These are phyloP conservation scores for Tangara arthus DNA, from an alignment of 2,797 vertebrate species.

Conservation along the genomic window DNA sequence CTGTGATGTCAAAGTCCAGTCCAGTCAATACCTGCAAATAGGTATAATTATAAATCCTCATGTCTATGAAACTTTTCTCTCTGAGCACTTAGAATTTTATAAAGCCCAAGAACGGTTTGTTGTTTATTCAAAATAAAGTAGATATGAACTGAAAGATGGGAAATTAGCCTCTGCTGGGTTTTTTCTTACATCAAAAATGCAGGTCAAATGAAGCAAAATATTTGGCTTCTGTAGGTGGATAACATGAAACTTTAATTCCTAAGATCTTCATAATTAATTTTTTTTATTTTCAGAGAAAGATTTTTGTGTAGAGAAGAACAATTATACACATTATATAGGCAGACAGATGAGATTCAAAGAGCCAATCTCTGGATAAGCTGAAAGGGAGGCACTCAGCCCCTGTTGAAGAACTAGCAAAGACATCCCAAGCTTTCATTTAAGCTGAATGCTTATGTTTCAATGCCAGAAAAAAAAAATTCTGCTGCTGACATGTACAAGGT, in stretches of 20 bases:
- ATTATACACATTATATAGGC: background rate
- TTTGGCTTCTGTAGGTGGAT: background rate
- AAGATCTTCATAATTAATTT: background rate
- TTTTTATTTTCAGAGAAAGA: background rate
- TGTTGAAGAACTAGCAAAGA: background rate
- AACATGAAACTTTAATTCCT: background rate
- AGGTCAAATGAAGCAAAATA: background rate
- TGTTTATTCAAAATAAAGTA: background rate
- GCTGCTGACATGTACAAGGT: background rate
- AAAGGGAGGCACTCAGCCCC: background rate
- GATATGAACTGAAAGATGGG: background rate
- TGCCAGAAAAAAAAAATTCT: background rate
- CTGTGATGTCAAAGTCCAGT: background rate
- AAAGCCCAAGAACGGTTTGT: accelerated
- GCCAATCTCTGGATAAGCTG: background rate
- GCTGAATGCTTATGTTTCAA: background rate
- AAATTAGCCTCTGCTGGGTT: background rate
- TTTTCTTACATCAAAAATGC: background rate
- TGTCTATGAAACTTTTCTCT: background rate
- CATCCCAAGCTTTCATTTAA: background rate
- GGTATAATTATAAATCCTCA: background rate
- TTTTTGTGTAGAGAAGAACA: background rate
- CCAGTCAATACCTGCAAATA: background rate
- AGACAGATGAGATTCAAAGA: background rate
- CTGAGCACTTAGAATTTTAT: background rate